Base-by-base conservation (phyloP, 1,140 invertebrate species). In the Zaprionus africanus region DNA sequence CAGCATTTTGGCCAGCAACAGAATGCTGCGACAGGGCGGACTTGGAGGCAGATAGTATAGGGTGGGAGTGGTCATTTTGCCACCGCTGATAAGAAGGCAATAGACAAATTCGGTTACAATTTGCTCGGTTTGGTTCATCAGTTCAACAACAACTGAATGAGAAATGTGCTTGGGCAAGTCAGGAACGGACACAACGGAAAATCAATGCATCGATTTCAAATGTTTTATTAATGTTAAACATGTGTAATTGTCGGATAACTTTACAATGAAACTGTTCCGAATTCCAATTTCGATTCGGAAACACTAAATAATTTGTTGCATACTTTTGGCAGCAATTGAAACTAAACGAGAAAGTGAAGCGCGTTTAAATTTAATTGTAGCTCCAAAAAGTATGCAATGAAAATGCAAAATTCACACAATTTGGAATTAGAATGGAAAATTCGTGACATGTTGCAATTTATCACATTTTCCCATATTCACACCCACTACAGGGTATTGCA, bases 21-120 rank as follows among this genome's bases (percentile, higher is more conserved):
- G 70, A 15, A 95, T 94, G 9, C 93, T 92, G 36, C 94, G 93
- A 82, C 94, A 94, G 4, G 94, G 94, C 28, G 94, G 94, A 83
- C 94, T 94, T 9, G 79, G 78, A 2, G 94, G 93, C 17, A 94
- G 76, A 91, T 94, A 95, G 88, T 96, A 95, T 24, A 95, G 90
- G 76, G 94, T 94, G 66, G 95, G 93, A 31, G 93, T 82, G 93
- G 94, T 94, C 79, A 92, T 93, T 46, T 87, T 86, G 59, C 78
- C 81, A 69, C 93, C 93, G 80, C 92, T 93, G 78, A 90, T 86
- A 57, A 93, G 76, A 64, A 93, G 65, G 76, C 82, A 92, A 76
- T 91, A 93, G 57, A 93, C 92, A 78, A 93, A 93, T 78, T 93
- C 92, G 64, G 92, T 91, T 71, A 93, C 92, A 79, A 93, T 92